Conservation (phyloP, 2,888 invertebrate species). For the Diaprepes abbreviatus region DNA sequence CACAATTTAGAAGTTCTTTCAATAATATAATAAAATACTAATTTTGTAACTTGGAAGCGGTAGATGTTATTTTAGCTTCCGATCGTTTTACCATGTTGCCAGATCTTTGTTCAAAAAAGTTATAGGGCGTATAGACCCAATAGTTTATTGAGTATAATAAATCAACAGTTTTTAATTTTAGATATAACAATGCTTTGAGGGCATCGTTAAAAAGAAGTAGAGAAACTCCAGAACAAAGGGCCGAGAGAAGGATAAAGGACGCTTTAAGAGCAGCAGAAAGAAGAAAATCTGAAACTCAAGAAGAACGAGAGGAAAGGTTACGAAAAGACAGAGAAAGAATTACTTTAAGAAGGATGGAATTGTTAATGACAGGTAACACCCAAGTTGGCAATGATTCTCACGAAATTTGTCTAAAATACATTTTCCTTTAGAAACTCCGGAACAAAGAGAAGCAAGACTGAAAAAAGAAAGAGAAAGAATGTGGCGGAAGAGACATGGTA, state of each 20-base stretch:
- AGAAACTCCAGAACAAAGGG: slow-evolving; percentile 15
- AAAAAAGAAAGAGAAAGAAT: slow-evolving; percentile 12
- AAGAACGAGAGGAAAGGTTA: slow-evolving; percentile 15
- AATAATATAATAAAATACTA: too few relatives aligned
- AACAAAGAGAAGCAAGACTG: slow-evolving; percentile 11
- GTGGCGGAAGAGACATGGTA: slow-evolving; percentile 3
- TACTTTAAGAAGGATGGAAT: slow-evolving; percentile 7
- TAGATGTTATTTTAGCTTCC: too few relatives aligned
- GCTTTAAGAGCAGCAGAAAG: slow-evolving; percentile 15
- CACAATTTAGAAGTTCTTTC: too few relatives aligned
- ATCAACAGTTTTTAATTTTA: background rate
- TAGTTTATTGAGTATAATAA: too few relatives aligned
- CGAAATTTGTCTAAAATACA: too few relatives aligned
- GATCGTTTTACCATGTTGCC: too few relatives aligned
- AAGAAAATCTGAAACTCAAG: slow-evolving; percentile 21
- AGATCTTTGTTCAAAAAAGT: too few relatives aligned
- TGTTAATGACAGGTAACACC: slow-evolving; percentile 15
- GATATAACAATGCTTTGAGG: slow-evolving; percentile 16
- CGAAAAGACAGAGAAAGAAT: slow-evolving; percentile 20
- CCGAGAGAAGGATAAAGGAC: slow-evolving; percentile 9
- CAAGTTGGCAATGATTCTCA: too few relatives aligned
- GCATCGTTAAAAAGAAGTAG: slow-evolving; percentile 6
- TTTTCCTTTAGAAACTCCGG: slow-evolving; percentile 11
- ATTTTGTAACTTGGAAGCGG: too few relatives aligned
- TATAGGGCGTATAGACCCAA: too few relatives aligned